These are phyloP conservation scores for Anastrepha ludens DNA, from an alignment of 1,140 invertebrate genomes.

Conservation along the genomic window DNA sequence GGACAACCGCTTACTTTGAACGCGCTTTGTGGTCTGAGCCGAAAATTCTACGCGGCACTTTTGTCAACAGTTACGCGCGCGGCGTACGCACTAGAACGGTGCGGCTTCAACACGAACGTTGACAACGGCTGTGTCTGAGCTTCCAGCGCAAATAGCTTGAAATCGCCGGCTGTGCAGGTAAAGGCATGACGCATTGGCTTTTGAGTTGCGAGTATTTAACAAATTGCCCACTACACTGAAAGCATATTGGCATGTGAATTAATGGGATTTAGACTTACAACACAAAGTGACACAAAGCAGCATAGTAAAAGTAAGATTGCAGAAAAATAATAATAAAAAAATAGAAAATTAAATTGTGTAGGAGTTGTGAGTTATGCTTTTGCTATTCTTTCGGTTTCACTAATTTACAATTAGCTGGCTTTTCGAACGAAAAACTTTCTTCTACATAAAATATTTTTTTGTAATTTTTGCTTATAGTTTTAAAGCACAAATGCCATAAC, in stretches of 20 bases:
- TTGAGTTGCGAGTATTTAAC: constrained; percentile 21
- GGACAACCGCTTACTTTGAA: constrained; percentile 21
- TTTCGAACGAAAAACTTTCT: background rate
- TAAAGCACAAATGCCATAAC: background rate
- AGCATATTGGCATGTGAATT: background rate
- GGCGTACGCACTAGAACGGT: background rate
- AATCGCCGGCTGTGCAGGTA: background rate
- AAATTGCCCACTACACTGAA: constrained; percentile 4
- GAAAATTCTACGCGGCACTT: constrained; percentile 21
- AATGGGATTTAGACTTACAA: constrained; percentile 10
- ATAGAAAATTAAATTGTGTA: background rate
- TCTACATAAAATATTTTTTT: background rate
- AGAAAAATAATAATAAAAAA: background rate
- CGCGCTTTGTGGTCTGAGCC: constrained; percentile 43
- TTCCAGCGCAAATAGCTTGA: background rate
- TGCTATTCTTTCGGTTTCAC: background rate
- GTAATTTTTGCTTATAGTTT: background rate
- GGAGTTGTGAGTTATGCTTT: background rate
- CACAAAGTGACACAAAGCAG: background rate
- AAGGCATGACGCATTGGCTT: constrained; percentile 25
- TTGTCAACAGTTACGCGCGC: constrained; percentile 25
- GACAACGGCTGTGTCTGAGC: background rate
- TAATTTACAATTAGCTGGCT: background rate
- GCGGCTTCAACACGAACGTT: background rate
- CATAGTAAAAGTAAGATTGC: background rate